Conservation (phyloP, 2,113 vertebrate species). For the Gadus macrocephalus region DNA sequence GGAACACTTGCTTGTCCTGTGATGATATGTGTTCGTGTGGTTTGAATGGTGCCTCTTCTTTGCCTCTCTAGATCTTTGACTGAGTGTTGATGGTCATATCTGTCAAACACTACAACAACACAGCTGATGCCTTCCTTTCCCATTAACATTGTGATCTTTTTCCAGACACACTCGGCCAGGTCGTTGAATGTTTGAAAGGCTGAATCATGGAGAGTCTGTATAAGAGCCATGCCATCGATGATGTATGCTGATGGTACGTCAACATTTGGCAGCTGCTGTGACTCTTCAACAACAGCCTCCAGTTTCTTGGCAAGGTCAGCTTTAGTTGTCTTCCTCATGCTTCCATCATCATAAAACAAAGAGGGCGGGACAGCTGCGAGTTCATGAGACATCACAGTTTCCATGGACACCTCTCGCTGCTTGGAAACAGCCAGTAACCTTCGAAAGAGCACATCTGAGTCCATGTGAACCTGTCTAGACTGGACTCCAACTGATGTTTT, state of each 20-base stretch:
- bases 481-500: no score
- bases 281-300: slow-evolving; percentile 8
- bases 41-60: background rate
- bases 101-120: slow-evolving; percentile 10
- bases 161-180: slow-evolving; percentile 13
- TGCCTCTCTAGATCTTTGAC: background rate
- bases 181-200: slow-evolving; percentile 14
- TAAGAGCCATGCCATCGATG: background rate
- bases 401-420: no score
- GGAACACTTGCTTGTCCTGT: slow-evolving; percentile 5
- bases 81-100: background rate
- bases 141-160: slow-evolving; percentile 15
- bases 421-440: no score
- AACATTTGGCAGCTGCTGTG: slow-evolving; percentile 11
- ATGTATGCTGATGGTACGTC: background rate
- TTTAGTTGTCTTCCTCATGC: slow-evolving; percentile 25
- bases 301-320: slow-evolving; percentile 17
- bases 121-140: slow-evolving; percentile 14
- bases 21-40: background rate
- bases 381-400: no score
- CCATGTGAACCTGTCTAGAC: no score
- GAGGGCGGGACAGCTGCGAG: no score
- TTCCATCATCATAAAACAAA: slow-evolving; percentile 24
- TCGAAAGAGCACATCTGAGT: no score
- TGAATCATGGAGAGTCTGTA: background rate